phyloP scores from a whole-genome alignment of 2,888 invertebrate species.

The Caenorhabditis drosophilae region DNA sequence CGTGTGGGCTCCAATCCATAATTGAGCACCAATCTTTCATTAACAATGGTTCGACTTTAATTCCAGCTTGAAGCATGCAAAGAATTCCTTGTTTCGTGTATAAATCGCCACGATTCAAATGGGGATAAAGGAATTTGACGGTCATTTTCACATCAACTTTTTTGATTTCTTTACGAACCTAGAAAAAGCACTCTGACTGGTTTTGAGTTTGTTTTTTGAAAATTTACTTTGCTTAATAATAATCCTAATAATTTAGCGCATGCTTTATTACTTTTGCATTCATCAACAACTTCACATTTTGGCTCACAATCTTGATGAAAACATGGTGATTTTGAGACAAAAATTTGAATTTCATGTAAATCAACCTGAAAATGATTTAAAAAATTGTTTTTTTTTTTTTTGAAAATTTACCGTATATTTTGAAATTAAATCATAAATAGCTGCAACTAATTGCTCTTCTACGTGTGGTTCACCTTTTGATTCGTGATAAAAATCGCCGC shows the following conservation, averaged over 20 bases:
- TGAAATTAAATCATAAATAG: conserved; percentile 68
- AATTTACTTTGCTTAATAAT: conserved; percentile 65
- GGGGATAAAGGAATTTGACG: conserved; percentile 69
- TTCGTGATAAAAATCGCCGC: conserved; percentile 69
- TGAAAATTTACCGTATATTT: conserved; percentile 62
- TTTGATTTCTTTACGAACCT: conserved; percentile 67
- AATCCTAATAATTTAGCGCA: conserved; percentile 68
- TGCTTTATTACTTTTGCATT: conserved; percentile 67
- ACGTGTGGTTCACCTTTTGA: conserved; percentile 68
- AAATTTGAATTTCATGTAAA: conserved; percentile 68
- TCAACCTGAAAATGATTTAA: conserved; percentile 67
- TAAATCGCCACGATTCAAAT: conserved; percentile 68
- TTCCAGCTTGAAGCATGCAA: conserved; percentile 68
- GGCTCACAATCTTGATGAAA: conserved; percentile 70
- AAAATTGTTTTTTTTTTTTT: too few species aligned
- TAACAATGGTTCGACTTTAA: conserved; percentile 67
- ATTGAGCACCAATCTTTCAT: conserved; percentile 69
- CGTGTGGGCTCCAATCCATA: conserved; percentile 69
- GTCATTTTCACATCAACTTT: conserved; percentile 70
- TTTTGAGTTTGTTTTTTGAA: conserved; percentile 1
- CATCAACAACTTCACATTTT: conserved; percentile 69
- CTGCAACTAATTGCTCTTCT: conserved; percentile 68
- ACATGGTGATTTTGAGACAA: conserved; percentile 69
- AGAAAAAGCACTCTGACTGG: conserved; percentile 7
- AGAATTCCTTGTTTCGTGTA: conserved; percentile 69